Conservation (phyloP, 35 echinoderm and acorn worm genomes). For the Stichopus chloronotus region DNA sequence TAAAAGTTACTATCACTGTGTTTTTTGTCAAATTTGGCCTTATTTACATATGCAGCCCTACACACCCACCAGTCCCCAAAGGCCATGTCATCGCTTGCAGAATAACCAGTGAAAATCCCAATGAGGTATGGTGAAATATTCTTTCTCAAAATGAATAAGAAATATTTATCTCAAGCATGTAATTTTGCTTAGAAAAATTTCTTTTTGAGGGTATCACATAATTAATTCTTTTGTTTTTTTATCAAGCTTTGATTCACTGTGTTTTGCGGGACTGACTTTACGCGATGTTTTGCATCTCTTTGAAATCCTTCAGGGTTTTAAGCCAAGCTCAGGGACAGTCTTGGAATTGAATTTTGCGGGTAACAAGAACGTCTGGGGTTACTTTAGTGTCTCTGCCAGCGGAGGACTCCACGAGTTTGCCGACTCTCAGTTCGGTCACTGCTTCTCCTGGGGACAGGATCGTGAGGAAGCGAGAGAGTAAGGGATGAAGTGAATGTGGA, state of each 20-base stretch:
- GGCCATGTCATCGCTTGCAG: slow-evolving; percentile 94
- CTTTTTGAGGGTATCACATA: neutral
- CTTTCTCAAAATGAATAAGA: neutral
- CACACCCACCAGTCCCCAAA: slow-evolving; percentile 72
- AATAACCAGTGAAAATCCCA: slow-evolving; percentile 99
- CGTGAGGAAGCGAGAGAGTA: slow-evolving; percentile 94
- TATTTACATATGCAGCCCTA: slow-evolving; percentile 61
- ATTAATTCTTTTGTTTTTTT: neutral
- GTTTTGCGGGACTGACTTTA: neutral
- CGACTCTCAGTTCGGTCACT: slow-evolving; percentile 99
- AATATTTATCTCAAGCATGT: neutral
- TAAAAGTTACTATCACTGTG: too few species aligned
- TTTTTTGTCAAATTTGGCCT: too few species aligned
- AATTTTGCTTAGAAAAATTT: neutral
- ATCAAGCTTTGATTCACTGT: neutral
- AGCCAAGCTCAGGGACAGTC: slow-evolving; percentile 94
- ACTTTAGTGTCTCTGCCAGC: slow-evolving; percentile 88
- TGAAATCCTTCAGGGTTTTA: slow-evolving; percentile 68
- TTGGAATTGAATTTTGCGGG: slow-evolving; percentile 94
- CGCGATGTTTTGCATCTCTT: neutral
- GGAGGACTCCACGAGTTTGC: slow-evolving; percentile 97
- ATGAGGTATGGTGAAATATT: slow-evolving; percentile 74
- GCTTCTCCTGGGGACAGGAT: slow-evolving; percentile 97
- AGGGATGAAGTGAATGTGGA: neutral
- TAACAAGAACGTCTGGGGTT: slow-evolving; percentile 98